Evolutionary conservation across 2,797 vertebrate genomes (phyloP).

Genomic region (Pygocentrus nattereri): DNA sequence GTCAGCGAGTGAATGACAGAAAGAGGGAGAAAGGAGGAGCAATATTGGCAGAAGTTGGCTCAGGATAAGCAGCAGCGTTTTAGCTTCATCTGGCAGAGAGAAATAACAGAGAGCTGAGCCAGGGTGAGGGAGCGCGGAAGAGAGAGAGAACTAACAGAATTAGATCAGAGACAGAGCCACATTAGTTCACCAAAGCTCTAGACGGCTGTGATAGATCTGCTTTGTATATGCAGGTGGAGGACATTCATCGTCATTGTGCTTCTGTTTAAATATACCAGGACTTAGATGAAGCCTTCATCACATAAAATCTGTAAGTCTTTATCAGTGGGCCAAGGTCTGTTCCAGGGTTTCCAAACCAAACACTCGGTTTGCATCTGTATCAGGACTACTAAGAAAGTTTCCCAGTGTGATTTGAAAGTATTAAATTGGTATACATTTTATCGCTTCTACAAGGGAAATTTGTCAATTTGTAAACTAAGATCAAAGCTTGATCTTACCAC

Average conservation of each 20-base stretch:
- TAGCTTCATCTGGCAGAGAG: not conserved
- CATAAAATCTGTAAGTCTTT: too few species aligned
- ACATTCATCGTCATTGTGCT: too few species aligned
- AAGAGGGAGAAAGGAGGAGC: not conserved
- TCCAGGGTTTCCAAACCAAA: not conserved
- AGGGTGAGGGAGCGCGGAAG: not conserved
- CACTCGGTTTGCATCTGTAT: not conserved
- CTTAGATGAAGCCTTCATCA: not conserved
- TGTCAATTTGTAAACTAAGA: too few species aligned
- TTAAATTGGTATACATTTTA: too few species aligned
- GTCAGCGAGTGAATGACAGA: not conserved
- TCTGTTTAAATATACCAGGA: not conserved
- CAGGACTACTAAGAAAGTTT: not conserved
- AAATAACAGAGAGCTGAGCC: not conserved
- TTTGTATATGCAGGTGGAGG: not conserved
- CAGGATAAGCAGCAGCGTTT: not conserved
- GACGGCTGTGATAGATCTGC: not conserved
- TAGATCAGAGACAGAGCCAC: constrained; percentile 32
- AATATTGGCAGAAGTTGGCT: constrained; percentile 4
- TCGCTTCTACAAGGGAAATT: too few species aligned
- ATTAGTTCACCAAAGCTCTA: constrained; percentile 47
- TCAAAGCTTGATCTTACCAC: too few species aligned
- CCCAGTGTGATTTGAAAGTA: not conserved
- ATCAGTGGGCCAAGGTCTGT: not conserved
- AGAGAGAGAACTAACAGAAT: constrained; percentile 47